phyloP scores from a whole-genome alignment of 2,888 invertebrate species.

The Tanytarsus gracilentus region DNA sequence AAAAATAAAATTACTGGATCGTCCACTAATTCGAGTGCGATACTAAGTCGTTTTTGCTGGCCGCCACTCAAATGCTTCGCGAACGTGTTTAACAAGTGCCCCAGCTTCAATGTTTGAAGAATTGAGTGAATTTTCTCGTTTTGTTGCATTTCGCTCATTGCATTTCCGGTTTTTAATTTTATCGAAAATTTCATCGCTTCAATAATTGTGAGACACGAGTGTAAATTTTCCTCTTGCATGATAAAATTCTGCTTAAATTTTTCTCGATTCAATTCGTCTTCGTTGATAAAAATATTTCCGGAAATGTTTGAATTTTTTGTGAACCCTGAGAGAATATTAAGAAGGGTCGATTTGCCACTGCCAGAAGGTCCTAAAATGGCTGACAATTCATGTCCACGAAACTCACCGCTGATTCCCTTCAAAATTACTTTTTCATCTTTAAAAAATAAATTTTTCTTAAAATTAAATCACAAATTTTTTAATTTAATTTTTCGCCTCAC shows the following conservation, averaged over 20 bases:
- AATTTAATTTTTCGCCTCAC: too few relatives aligned
- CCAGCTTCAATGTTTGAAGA: constrained; percentile 39
- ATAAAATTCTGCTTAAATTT: constrained; percentile 44
- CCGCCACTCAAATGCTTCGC: constrained; percentile 35
- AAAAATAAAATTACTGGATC: constrained; percentile 6
- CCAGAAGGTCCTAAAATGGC: constrained; percentile 14
- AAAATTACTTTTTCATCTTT: constrained; percentile 1
- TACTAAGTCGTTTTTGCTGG: constrained; percentile 1
- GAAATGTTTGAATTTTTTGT: not conserved
- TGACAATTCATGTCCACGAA: not conserved
- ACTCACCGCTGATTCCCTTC: constrained; percentile 13
- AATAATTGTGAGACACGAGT: constrained; percentile 71
- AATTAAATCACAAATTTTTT: too few relatives aligned
- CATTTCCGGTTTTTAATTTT: constrained; percentile 55
- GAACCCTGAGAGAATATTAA: constrained; percentile 12
- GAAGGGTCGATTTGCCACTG: constrained; percentile 12
- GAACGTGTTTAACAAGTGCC: not conserved
- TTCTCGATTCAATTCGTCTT: not conserved
- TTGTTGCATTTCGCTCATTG: not conserved
- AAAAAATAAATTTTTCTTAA: too few relatives aligned
- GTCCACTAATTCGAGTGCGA: not conserved
- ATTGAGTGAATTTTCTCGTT: constrained; percentile 45
- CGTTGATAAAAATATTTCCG: not conserved
- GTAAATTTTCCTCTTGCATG: constrained; percentile 75
- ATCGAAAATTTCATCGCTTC: constrained; percentile 83